These are phyloP conservation scores for Trinectes maculatus DNA, from an alignment of 2,113 vertebrate species.

Conservation along the genomic window DNA sequence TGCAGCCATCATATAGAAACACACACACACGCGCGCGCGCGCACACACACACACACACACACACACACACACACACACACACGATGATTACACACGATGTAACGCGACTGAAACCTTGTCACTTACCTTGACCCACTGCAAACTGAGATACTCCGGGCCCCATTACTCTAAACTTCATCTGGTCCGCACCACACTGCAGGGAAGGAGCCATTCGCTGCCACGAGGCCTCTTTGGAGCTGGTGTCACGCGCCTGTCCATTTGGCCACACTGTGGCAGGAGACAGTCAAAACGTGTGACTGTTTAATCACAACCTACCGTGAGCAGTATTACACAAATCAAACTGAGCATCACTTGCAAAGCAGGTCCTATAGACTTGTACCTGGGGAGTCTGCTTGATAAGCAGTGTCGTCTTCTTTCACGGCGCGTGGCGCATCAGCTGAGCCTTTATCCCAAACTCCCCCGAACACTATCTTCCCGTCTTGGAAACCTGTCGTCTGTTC, in stretches of 20 bases:
- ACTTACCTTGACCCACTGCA: conserved; percentile 51
- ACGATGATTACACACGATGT: too few species aligned
- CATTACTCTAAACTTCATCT: conserved; percentile 58
- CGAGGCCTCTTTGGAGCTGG: too few species aligned
- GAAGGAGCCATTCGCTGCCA: conserved; percentile 37
- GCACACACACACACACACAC: too few species aligned
- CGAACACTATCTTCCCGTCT: conserved; percentile 60
- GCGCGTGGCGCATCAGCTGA: conserved; percentile 22
- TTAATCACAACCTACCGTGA: neutral
- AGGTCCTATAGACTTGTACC: conserved; percentile 25
- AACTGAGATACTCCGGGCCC: conserved; percentile 35
- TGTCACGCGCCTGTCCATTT: neutral
- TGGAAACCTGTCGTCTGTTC: neutral
- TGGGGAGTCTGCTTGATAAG: conserved; percentile 61
- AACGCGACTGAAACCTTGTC: neutral
- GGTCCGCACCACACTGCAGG: conserved; percentile 48
- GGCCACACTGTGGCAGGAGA: conserved; percentile 24
- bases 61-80: too few species aligned
- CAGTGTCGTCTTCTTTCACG: conserved; percentile 11
- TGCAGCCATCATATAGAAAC: conserved; percentile 67
- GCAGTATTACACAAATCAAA: too few species aligned
- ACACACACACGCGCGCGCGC: too few species aligned
- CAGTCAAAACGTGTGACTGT: neutral
- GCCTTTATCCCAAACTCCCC: conserved; percentile 7
- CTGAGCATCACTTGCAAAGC: neutral